Evolutionary conservation across 2,113 vertebrate genomes (phyloP), one percentile per base, ranked within the genome.

Genomic region (Cheilinus undulatus): DNA sequence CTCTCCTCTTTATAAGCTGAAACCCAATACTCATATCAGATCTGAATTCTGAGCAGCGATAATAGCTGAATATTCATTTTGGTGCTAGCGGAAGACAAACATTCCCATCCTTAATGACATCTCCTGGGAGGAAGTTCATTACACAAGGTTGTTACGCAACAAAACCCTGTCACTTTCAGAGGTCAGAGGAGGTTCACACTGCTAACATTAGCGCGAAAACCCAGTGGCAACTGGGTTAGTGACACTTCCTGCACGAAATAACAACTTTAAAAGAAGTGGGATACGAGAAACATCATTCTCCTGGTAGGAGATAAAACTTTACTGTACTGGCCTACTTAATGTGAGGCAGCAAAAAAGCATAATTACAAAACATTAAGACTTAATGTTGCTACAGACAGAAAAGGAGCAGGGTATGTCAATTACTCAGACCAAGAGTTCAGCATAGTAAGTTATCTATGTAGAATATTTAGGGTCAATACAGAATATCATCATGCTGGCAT

Each of bases 121-220:
- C 91, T 92, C 90, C 61, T 49, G 82, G 89, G 86, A 92, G 90
- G 83, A 92, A 90, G 88, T 89, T 93, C 90, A 91, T 90, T 88
- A 89, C 84, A 80, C 76, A 78, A 82, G 80, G 82, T 84, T 85
- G 83, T 86, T 90, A 83, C 57, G 80, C 82, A 89, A 90, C 84
- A 85, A 80, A 88, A 82, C 83, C 82, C 81, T 82, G 85, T 89
- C 87, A 92, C 82, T 87, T 84, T 60, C 69, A 90, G 85, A 86
- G 90, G 91, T 87, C 87, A 89, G 86, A 51, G 69, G 86, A 87
- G 92, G 92, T 91, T 90, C 89, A 88, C 72, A 78, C 58, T 63
- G 66, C 82, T 84, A 91, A 90, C 85, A 82, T 89, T 78, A 85
- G 74, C 63, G 45, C 74, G 75, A 65, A 45, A 70, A 86, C 66